A percentile compares a stretch with the other conserved stretches of the same genome.
Evolutionary conservation across 1,140 invertebrate species (phyloP).

Genomic region (Ips typographus): DNA sequence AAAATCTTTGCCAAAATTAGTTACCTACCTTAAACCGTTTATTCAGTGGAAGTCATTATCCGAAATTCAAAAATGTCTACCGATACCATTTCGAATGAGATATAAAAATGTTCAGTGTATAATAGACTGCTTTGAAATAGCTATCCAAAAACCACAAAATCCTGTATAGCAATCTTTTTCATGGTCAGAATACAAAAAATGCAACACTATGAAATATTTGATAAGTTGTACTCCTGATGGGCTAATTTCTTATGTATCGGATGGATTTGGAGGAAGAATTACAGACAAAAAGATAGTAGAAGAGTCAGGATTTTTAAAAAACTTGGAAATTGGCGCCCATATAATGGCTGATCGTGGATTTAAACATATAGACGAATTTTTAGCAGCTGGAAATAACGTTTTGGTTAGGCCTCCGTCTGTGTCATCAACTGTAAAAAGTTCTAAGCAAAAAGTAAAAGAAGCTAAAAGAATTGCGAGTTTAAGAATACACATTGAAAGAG

Average conservation of each 20-base stretch:
- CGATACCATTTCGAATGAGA: constrained; percentile 20
- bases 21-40: constrained; percentile 7
- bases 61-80: constrained; percentile 7
- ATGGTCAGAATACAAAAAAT: constrained; percentile 51
- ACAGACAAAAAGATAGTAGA: no score
- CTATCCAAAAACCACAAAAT: constrained; percentile 47
- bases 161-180: constrained; percentile 44
- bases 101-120: constrained; percentile 5
- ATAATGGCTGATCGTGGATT: no score
- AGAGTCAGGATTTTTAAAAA: no score
- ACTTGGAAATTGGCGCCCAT: no score
- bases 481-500: no score
- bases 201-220: constrained; percentile 52
- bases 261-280: constrained; percentile 39
- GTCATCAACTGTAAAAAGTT: no score
- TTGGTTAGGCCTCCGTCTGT: background rate
- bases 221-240: constrained; percentile 52
- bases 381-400: no score
- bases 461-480: no score
- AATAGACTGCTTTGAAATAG: constrained; percentile 50
- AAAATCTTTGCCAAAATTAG: constrained; percentile 10
- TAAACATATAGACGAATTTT: no score
- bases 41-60: constrained; percentile 11
- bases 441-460: no score
- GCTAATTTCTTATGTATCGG: constrained; percentile 53